Conservation (phyloP, 2,797 vertebrate genomes). For the Acestrorhynchus altus region DNA sequence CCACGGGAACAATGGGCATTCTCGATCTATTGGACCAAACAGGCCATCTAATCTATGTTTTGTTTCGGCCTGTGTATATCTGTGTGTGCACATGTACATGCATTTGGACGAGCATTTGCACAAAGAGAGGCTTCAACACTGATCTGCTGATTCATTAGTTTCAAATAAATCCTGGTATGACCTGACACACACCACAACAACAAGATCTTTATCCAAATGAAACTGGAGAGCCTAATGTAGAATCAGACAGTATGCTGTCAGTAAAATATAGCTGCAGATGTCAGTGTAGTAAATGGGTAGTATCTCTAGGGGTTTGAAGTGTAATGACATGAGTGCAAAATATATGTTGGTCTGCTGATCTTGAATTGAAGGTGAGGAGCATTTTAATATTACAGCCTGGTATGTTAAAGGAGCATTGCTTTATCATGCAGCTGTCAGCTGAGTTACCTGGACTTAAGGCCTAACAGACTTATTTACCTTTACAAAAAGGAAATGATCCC, state of each 20-base stretch:
- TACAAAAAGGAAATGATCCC: slow-evolving; percentile 79
- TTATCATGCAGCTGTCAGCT: too few relatives aligned
- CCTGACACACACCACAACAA: neutral
- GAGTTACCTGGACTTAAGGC: neutral
- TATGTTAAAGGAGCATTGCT: too few relatives aligned
- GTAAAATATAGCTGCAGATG: neutral
- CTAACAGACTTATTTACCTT: slow-evolving; percentile 77
- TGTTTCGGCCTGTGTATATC: neutral
- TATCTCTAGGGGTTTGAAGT: neutral
- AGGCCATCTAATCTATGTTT: neutral
- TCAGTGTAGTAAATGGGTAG: neutral
- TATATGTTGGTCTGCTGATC: too few relatives aligned
- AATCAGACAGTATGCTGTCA: neutral
- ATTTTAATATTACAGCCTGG: too few relatives aligned
- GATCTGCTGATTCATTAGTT: slow-evolving; percentile 8
- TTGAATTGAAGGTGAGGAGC: too few relatives aligned
- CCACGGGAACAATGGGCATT: neutral
- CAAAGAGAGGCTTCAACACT: neutral
- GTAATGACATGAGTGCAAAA: too few relatives aligned
- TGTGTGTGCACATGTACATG: neutral
- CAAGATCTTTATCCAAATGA: neutral
- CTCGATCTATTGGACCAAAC: slow-evolving; percentile 11
- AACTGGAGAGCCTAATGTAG: neutral
- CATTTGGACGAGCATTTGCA: neutral
- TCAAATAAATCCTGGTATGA: neutral